Base-by-base conservation (phyloP, 2,113 vertebrate genomes). In the Ceuthmochares aereus region DNA sequence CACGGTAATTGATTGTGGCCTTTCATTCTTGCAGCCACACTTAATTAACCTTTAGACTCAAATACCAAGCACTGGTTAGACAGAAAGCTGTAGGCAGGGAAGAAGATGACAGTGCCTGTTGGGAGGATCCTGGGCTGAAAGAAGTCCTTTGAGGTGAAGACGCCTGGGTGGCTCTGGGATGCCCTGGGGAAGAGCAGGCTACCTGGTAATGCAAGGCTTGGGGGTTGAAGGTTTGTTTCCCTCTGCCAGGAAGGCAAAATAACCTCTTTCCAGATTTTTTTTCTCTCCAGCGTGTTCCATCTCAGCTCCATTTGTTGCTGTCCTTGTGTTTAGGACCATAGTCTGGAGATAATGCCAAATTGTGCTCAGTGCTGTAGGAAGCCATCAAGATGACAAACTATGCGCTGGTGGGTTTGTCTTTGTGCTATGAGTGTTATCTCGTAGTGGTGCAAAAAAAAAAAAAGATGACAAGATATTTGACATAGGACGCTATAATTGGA, bases 21-120 rank as follows among this genome's bases (percentile, higher is more conserved):
- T 98, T 98, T 98, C 97, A 97, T 96, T 95, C 97, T 98, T 97
- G 93, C 97, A 98, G 97, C 97, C 97, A 98, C 97, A 98, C 97
- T 98, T 98, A 98, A 98, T 98, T 98, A 98, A 98, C 98, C 98
- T 98, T 98, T 98, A 98, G 97, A 97, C 98, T 98, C 97, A 98
- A 98, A 98, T 98, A 98, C 97, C 98, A 98, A 98, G 98, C 93
- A 64, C 94, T 92, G 96, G 96, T 91, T 95, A 95, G 94, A 68
- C 69, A 93, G 94, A 95, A 95, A 93, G 92, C 93, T 97, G 74
- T 63, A 83, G 91, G 87, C 88, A 89, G 92, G 63, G 80, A 87
- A 70, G 89, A 89, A 34, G 85, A 84, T 2, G 93, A 45, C 79
- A 82, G 89, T 72, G 84, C 58, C 90, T 78, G 54, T 80, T 95